Percentiles rank a stretch among this genome's conserved stretches.
phyloP scores from a whole-genome alignment of 2,113 vertebrate species.

The Rhinopithecus roxellana region DNA sequence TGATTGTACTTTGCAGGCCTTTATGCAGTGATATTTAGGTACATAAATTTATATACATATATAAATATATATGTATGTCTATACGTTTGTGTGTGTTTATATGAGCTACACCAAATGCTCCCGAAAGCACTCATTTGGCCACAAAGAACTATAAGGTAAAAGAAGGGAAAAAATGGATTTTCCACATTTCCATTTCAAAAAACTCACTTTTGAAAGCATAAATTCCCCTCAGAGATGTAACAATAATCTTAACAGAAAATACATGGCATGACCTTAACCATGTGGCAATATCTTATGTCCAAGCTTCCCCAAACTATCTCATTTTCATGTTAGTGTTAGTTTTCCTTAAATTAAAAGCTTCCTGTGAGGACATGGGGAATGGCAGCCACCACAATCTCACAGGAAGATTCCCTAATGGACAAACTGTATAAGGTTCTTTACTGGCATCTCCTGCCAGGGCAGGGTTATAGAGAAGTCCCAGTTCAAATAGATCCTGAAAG shows the following conservation, averaged over 20 bases:
- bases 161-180: neutral
- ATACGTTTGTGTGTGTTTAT: too few species aligned
- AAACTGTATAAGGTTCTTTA: neutral
- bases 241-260: neutral
- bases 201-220: neutral
- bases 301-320: neutral
- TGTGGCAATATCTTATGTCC: neutral
- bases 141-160: neutral
- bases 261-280: neutral
- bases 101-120: neutral
- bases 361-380: neutral
- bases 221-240: neutral
- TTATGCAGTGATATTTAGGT: too few species aligned
- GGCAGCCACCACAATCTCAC: neutral
- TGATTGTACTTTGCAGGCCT: too few species aligned
- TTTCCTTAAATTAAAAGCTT: neutral
- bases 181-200: neutral
- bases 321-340: neutral
- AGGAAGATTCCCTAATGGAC: neutral
- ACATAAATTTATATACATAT: too few species aligned
- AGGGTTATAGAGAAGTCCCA: neutral
- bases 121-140: neutral
- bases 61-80: too few species aligned
- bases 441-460: neutral
- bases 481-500: neutral